Conservation (phyloP, 1,140 invertebrate species). For the Anagrus nilaparvatae region DNA sequence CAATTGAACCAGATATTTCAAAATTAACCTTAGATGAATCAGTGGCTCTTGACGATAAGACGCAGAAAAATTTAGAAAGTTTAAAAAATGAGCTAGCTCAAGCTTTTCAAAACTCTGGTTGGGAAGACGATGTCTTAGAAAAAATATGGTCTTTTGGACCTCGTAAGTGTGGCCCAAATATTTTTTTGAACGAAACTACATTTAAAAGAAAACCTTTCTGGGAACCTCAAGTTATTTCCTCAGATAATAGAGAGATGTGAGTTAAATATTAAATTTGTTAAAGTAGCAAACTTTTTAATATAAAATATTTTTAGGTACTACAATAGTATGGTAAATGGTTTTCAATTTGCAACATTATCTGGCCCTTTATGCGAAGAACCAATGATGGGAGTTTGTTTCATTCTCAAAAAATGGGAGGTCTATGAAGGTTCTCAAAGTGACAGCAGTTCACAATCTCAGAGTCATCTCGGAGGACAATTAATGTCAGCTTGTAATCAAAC, state of each 20-base stretch:
- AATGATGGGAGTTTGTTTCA: slow-evolving; percentile 87
- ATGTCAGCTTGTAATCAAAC: slow-evolving; percentile 86
- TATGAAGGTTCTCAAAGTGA: slow-evolving; percentile 39
- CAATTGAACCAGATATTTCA: slow-evolving; percentile 15
- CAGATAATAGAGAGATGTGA: slow-evolving; percentile 30
- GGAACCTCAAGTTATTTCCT: slow-evolving; percentile 25
- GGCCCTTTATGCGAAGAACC: slow-evolving; percentile 94
- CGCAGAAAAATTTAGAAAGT: slow-evolving; percentile 45
- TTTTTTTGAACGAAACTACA: slow-evolving; percentile 67
- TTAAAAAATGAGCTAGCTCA: slow-evolving; percentile 56
- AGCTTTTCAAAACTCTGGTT: slow-evolving; percentile 50
- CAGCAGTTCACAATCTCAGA: slow-evolving; percentile 21
- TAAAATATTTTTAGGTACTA: slow-evolving; percentile 44
- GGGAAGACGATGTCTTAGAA: slow-evolving; percentile 49
- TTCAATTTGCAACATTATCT: slow-evolving; percentile 80
- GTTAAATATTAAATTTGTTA: slow-evolving; percentile 19
- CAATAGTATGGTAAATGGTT: slow-evolving; percentile 84
- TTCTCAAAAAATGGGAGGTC: slow-evolving; percentile 71
- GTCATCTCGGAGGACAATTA: slow-evolving; percentile 66
- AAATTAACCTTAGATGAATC: slow-evolving; percentile 21
- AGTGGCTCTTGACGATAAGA: slow-evolving; percentile 39
- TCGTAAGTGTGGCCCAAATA: slow-evolving; percentile 77
- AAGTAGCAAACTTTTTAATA: slow-evolving; percentile 7
- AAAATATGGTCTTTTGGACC: slow-evolving; percentile 89
- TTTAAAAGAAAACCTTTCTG: slow-evolving; percentile 40